Evolutionary conservation across 2,113 vertebrate genomes (phyloP), one percentile per base, ranked within the genome.

Genomic region (Hippocampus zosterae): DNA sequence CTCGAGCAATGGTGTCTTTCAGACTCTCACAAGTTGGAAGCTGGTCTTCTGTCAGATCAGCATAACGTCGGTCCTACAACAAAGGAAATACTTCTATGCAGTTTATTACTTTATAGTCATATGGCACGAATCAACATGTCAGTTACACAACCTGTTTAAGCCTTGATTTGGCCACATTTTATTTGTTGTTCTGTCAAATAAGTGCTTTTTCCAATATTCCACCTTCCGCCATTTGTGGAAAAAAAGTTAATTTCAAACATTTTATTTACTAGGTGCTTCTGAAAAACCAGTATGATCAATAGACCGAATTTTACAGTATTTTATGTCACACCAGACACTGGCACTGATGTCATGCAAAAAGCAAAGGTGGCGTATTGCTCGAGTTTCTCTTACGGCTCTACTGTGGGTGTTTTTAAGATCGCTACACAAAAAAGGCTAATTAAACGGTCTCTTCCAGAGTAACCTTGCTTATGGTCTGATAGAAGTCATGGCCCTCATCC

Each of bases 1-100:
- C 95, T 0, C 95, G 84, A 33, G 95, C 95, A 0, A 97, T 97
- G 75, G 95, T 97, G 82, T 97, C 95, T 85, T 97, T 97, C 27
- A 97, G 91, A 76, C 95, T 96, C 81, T 97, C 95, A 2, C 94
- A 95, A 11, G 86, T 88, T 21, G 95, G 95, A 68, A 97, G 90
- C 73, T 97, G 94, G 1, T 89, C 88, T 42, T 84, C 91, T 0
- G 90, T 72, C 75, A 97, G 88, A 68, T 87, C 89, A 2, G 88
- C 87, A 2, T 96, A 97, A 53, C 95, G 93, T 0, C 95, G 94
- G 77, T 93, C 94, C 91, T 96, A 69, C 8, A 5, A 55, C 40
- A 63, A 52, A 60, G 69, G 6, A 37, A 37, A 60, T 0, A 68
- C 27, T 73, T 27, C 6, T 6, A 48, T 29, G 37, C 11, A 33